Conservation (phyloP, 2,797 vertebrate genomes). For the Potorous gilbertii region DNA sequence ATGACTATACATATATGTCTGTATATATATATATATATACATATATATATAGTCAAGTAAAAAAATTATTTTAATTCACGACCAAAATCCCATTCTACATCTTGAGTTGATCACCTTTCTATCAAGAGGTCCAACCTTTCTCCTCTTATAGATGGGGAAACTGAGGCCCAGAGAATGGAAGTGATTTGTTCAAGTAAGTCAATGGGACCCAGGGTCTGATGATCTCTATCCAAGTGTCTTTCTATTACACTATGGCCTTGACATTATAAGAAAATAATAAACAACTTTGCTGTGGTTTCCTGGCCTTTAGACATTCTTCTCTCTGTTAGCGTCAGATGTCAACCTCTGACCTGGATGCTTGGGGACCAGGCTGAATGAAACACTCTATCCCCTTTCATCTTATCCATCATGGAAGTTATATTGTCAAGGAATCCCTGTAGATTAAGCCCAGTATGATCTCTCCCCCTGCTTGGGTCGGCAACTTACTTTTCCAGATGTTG, state of each 20-base stretch:
- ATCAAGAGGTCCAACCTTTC: not conserved
- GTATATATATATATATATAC: too few species aligned
- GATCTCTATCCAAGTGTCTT: not conserved
- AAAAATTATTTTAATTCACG: not conserved
- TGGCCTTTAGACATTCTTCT: not conserved
- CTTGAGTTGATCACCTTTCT: not conserved
- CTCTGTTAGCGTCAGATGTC: not conserved
- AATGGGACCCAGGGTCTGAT: not conserved
- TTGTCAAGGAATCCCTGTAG: not conserved
- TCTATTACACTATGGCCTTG: not conserved
- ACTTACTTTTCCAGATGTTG: not conserved
- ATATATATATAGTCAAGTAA: not conserved
- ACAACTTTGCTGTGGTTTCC: not conserved
- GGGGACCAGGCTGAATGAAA: constrained; percentile 3
- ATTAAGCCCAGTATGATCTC: not conserved
- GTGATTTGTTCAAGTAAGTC: not conserved
- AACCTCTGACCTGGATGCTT: not conserved
- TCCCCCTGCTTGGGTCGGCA: not conserved
- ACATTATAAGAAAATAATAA: too few species aligned
- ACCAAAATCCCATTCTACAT: not conserved
- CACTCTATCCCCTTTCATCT: not conserved
- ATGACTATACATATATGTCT: too few species aligned
- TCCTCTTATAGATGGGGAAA: not conserved
- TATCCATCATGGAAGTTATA: not conserved
- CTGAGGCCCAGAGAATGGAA: not conserved